Base-by-base conservation (phyloP, 2,113 vertebrate genomes). In the Paralichthys olivaceus region DNA sequence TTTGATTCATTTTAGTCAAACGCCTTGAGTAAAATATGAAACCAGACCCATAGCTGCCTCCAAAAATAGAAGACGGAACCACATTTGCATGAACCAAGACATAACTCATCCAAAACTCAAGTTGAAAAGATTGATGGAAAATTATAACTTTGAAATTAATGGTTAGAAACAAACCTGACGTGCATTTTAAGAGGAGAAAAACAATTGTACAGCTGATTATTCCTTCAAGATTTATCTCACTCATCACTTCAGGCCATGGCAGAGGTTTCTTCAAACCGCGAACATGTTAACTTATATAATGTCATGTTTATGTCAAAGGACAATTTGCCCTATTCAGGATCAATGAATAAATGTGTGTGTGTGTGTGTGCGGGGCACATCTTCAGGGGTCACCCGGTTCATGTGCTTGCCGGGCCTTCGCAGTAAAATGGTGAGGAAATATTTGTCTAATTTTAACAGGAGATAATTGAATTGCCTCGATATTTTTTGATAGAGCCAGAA, bases 401-500 rank as follows among this genome's bases (percentile, higher is more conserved):
- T 69, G 67, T 3, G 29, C 66, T 72, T 37, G 40, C 32, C 1
- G 1, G 73, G 67, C 71, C 80, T 83, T 87, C 49, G 63, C 67
- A 73, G 57, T 80, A 79, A 28, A 62, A 81, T 76, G 74, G 81
- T 47, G 87, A 75, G 74, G 73, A 79, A 83, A 89, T 93, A 84
- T 91, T 87, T 89, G 84, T 89, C 90, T 93, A 89, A 92, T 90
- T 92, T 91, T 91, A 92, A 84, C 88, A 72, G 79, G 81, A 77
- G 87, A 88, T 92, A 90, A 93, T 90, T 90, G 77, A 91, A 89
- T 85, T 90, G 80, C 82, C 49, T 81, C 84, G 73, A 90, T 88
- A 84, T 89, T 89, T 32, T 92, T 71, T 84, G 79, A 87, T 84
- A 49, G 82, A 49, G 67, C 63, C 37, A 75, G 78, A 88, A 90